Conservation (phyloP, 2,888 invertebrate species). For the Spilosoma lubricipeda region DNA sequence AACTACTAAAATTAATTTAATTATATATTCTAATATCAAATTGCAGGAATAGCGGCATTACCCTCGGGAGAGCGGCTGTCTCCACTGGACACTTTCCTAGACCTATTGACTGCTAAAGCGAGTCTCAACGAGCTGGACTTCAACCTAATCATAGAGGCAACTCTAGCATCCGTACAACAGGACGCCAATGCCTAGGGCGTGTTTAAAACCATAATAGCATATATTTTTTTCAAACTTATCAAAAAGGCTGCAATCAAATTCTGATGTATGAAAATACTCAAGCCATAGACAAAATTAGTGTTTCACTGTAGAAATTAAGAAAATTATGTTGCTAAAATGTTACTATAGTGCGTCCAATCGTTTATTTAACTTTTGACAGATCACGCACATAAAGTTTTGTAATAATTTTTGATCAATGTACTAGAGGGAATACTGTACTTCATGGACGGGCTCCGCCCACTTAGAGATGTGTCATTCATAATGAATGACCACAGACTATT, state of each 20-base stretch:
- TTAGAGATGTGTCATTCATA: too few species aligned
- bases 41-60: constrained; percentile 89
- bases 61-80: constrained; percentile 91
- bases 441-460: too few species aligned
- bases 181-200: constrained; percentile 56
- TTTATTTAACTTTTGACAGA: too few species aligned
- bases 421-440: too few species aligned
- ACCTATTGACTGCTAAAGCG: constrained; percentile 94
- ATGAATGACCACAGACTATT: too few species aligned
- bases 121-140: constrained; percentile 94
- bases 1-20: too few species aligned
- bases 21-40: too few species aligned
- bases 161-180: constrained; percentile 85
- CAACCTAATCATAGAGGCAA: constrained; percentile 94
- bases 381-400: too few species aligned
- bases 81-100: constrained; percentile 94
- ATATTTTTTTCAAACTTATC: not conserved
- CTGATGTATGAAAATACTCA: not conserved
- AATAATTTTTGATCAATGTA: too few species aligned
- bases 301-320: not conserved
- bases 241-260: not conserved
- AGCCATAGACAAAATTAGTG: not conserved
- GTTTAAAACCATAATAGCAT: not conserved
- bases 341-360: too few species aligned
- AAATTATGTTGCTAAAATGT: not conserved